These are phyloP conservation scores for Archaeoteleia sp. DNA, from an alignment of 2,888 invertebrate species.

Conservation along the genomic window DNA sequence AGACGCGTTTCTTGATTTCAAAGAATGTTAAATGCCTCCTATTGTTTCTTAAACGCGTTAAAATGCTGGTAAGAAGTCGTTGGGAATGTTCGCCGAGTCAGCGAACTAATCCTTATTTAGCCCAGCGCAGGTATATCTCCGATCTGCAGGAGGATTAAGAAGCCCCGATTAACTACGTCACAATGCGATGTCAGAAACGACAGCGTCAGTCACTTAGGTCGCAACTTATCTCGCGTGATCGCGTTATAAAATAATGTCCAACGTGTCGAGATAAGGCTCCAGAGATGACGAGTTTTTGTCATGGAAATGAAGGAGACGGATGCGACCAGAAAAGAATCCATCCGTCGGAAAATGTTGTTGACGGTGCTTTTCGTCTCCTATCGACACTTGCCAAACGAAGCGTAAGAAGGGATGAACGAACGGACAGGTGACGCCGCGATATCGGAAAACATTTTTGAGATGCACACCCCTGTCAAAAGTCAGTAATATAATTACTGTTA, in stretches of 20 bases:
- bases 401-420: conserved; percentile 10
- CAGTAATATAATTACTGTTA: too few species aligned
- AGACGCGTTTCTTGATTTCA: too few species aligned
- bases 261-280: conserved; percentile 20
- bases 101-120: conserved; percentile 69
- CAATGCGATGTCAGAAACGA: conserved; percentile 13
- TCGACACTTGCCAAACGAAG: conserved; percentile 20
- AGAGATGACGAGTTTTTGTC: conserved; percentile 20
- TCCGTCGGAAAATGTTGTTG: too few species aligned
- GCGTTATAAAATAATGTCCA: conserved; percentile 33
- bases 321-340: too few species aligned
- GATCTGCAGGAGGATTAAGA: conserved; percentile 66
- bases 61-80: conserved; percentile 17
- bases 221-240: conserved; percentile 23
- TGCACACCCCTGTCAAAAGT: too few species aligned
- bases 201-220: conserved; percentile 16
- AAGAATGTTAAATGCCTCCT: too few species aligned
- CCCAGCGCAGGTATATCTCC: conserved; percentile 61
- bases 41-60: conserved; percentile 20
- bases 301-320: too few species aligned
- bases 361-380: conserved; percentile 27
- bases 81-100: conserved; percentile 61
- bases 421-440: not conserved
- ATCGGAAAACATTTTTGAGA: too few species aligned
- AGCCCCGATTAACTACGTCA: conserved; percentile 7